phyloP scores from a whole-genome alignment of 2,797 vertebrate genomes.

The Acanthiza pusilla region DNA sequence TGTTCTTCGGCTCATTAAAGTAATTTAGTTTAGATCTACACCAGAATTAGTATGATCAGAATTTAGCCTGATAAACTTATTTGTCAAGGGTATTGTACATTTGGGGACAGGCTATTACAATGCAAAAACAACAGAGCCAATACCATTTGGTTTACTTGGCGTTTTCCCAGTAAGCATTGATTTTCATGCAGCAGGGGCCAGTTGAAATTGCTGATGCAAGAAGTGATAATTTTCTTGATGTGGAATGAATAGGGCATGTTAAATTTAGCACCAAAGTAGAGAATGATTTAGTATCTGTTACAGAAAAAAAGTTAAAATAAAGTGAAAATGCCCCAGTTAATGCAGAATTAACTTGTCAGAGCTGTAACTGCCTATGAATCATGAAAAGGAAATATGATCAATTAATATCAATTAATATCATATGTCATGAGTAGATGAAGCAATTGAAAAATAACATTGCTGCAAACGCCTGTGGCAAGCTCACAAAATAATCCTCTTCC shows the following conservation, averaged over 20 bases:
- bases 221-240: conserved; percentile 29
- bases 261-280: not conserved
- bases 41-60: not conserved
- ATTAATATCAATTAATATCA: not conserved
- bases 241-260: conserved; percentile 2
- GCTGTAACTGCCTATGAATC: not conserved
- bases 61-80: not conserved
- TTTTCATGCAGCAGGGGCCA: not conserved
- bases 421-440: not conserved
- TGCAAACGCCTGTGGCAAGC: not conserved
- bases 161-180: not conserved
- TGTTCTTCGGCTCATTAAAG: not conserved
- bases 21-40: not conserved
- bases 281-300: not conserved
- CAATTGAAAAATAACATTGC: not conserved
- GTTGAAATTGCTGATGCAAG: conserved; percentile 7
- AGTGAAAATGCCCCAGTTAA: not conserved
- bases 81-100: not conserved
- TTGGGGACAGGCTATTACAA: not conserved
- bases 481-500: not conserved
- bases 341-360: conserved; percentile 12
- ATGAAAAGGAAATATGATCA: not conserved
- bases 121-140: not conserved
- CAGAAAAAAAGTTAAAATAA: not conserved
- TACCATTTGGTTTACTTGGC: conserved; percentile 3